Evolutionary conservation across 1,140 invertebrate species (phyloP), one percentile per base, ranked within the genome.

Genomic region (Tetramorium parvispinum): DNA sequence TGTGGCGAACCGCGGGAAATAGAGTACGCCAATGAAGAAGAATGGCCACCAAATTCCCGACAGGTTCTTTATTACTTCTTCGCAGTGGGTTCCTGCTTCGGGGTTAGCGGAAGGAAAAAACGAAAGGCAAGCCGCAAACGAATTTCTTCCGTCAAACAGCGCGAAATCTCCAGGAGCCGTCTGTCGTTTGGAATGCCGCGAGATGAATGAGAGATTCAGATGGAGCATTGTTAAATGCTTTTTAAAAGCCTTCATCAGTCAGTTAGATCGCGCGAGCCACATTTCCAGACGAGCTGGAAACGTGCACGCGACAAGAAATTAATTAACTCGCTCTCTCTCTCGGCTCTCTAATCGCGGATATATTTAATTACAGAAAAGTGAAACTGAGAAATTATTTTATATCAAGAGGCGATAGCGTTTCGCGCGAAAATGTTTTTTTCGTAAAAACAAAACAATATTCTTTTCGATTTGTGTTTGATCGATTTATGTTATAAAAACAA

Each of bases 1-100:
- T 89, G 89, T 85, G 89, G 89, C 49, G 57, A 82, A 87, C 89
- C 85, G 73, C 83, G 87, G 89, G 87, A 91, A 90, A 91, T 90
- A 85, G 89, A 91, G 87, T 90, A 90, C 89, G 86, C 89, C 89
- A 90, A 91, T 91, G 89, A 91, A 91, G 89, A 91, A 90, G 87
- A 91, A 91, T 91, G 82, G 89, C 89, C 89, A 76, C 89, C 87
- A 81, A 91, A 91, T 91, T 91, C 89, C 32, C 88, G 89, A 91
- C 89, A 90, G 89, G 77, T 91, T 90, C 89, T 90, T 90, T 90
- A 90, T 90, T 90, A 90, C 86, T 85, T 87, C 89, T 85, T 88
- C 76, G 83, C 87, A 37, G 49, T 55, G 21, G 65, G 81, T 83
- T 88, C 16, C 61, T 37, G 70, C 82, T 85, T 87, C 63, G 70